These are phyloP conservation scores for Sylvietta virens DNA, from an alignment of 2,113 vertebrate genomes.

Conservation along the genomic window DNA sequence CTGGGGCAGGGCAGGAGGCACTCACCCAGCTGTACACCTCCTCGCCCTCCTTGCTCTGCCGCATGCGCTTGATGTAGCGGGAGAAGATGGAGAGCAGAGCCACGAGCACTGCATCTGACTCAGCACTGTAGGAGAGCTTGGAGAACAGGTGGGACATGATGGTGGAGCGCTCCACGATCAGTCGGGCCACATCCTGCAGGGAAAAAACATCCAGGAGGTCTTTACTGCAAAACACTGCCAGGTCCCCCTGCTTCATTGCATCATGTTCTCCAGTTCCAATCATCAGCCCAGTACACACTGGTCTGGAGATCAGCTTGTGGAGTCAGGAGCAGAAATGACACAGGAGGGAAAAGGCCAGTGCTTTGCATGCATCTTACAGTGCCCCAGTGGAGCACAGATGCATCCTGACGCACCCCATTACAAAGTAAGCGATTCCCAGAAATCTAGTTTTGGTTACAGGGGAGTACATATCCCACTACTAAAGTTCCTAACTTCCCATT, in stretches of 20 bases:
- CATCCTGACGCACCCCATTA: background rate
- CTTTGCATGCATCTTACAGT: background rate
- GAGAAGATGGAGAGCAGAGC: slow-evolving; percentile 92
- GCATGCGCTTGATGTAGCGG: slow-evolving; percentile 88
- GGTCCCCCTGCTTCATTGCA: no score
- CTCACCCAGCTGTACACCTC: slow-evolving; percentile 98
- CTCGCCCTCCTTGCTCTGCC: slow-evolving; percentile 95
- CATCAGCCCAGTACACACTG: background rate
- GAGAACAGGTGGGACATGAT: slow-evolving; percentile 97
- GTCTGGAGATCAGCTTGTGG: background rate
- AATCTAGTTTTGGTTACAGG: background rate
- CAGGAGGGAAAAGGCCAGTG: background rate
- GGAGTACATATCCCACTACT: background rate
- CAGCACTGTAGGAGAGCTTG: slow-evolving; percentile 81
- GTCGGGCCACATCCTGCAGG: slow-evolving; percentile 87
- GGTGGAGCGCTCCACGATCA: slow-evolving; percentile 97
- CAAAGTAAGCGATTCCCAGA: background rate
- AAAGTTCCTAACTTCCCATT: background rate
- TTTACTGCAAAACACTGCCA: background rate
- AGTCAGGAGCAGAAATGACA: background rate
- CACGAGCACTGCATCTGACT: slow-evolving; percentile 86
- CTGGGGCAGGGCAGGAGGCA: background rate
- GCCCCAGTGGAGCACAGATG: background rate
- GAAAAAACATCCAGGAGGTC: background rate
- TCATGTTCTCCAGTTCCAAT: background rate